phyloP scores from a whole-genome alignment of 2,113 vertebrate genomes.

The Odobenus rosmarus region DNA sequence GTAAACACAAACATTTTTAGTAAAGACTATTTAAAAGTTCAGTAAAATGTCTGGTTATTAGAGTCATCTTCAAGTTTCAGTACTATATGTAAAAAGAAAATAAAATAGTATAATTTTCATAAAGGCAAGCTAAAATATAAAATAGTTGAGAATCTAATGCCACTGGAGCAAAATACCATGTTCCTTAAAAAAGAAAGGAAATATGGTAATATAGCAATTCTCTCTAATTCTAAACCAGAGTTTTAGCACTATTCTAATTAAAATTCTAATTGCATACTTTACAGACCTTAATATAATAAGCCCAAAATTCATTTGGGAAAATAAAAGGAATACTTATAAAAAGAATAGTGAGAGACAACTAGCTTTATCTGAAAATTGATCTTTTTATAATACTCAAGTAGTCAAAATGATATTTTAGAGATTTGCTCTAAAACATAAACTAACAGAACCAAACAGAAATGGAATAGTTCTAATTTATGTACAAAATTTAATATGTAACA shows the following conservation, averaged over 20 bases:
- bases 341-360: neutral
- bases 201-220: neutral
- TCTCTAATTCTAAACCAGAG: neutral
- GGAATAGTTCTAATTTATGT: neutral
- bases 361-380: neutral
- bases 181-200: neutral
- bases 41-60: neutral
- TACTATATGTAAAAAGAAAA: neutral
- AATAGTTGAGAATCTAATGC: neutral
- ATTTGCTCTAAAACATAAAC: neutral
- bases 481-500: neutral
- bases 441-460: neutral
- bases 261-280: constrained; percentile 28
- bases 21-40: neutral
- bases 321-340: neutral
- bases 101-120: neutral
- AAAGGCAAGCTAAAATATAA: constrained; percentile 37
- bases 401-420: neutral
- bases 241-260: neutral
- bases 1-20: neutral
- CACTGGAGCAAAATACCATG: neutral
- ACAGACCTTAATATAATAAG: neutral
- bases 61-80: neutral
- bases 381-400: constrained; percentile 5
- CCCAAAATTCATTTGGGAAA: neutral